Conservation (phyloP, 2,797 vertebrate species). For the Antennarius maculatus region DNA sequence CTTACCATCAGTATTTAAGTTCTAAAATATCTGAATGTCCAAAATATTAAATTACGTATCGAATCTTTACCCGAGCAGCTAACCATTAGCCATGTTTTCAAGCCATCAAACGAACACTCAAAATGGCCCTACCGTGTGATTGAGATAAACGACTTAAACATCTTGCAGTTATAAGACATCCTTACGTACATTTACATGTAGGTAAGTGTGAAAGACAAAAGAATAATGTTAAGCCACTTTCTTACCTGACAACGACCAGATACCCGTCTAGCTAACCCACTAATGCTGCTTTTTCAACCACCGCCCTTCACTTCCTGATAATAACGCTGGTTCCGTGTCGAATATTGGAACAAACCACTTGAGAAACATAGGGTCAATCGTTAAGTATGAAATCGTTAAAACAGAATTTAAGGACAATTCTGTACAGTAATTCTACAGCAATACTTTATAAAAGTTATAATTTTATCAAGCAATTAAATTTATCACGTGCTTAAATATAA, state of each 20-base stretch:
- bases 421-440: rapidly evolving
- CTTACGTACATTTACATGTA: rapidly evolving
- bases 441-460: rapidly evolving
- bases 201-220: background rate
- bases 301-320: slow-evolving; percentile 86
- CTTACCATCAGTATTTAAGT: rapidly evolving
- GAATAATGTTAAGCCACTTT: background rate
- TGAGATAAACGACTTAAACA: background rate
- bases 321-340: slow-evolving; percentile 47
- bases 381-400: rapidly evolving
- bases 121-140: background rate
- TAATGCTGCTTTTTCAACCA: slow-evolving; percentile 76
- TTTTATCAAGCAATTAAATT: rapidly evolving
- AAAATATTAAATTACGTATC: background rate
- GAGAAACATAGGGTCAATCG: background rate
- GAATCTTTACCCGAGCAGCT: slow-evolving; percentile 47
- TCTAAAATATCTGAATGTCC: rapidly evolving
- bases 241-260: slow-evolving; percentile 71
- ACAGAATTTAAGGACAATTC: rapidly evolving
- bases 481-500: background rate
- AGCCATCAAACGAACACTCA: background rate
- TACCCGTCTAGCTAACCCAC: slow-evolving; percentile 28
- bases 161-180: rapidly evolving
- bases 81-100: slow-evolving; percentile 47
- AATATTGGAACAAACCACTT: slow-evolving; percentile 68